phyloP scores from a whole-genome alignment of 2,888 invertebrate genomes.

The Resseliella maxima region DNA sequence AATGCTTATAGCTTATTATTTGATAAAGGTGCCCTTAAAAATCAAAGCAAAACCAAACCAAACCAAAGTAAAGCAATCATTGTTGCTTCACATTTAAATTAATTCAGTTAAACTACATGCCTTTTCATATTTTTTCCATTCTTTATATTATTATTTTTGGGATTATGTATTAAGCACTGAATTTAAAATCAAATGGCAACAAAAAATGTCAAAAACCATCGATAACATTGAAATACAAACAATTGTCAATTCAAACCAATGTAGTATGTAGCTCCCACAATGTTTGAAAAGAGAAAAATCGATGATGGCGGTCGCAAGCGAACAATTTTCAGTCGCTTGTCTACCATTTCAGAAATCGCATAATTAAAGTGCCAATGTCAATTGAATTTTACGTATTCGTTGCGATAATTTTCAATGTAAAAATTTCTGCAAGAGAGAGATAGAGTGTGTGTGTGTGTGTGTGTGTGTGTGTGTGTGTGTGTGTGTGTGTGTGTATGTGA shows the following conservation, averaged over 20 bases:
- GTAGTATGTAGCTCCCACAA: background rate
- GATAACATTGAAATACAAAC: background rate
- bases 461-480: no score
- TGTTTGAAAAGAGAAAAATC: background rate
- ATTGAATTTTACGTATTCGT: background rate
- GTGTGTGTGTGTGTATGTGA: no score
- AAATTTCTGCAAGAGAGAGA: no score
- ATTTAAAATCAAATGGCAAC: no score
- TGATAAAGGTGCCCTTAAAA: background rate
- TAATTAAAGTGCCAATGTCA: background rate
- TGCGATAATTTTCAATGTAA: no score
- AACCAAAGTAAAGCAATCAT: background rate
- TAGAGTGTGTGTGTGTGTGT: no score
- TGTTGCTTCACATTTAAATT: no score
- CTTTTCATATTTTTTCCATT: no score
- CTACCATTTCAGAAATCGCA: background rate
- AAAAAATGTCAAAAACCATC: background rate
- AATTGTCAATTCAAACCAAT: background rate
- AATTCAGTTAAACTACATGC: no score
- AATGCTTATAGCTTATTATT: background rate
- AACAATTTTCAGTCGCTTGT: background rate
- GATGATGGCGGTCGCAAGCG: conserved; percentile 7
- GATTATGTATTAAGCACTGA: no score
- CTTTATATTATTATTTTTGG: no score
- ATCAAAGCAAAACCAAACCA: background rate